phyloP scores from a whole-genome alignment of 2,113 vertebrate genomes.

The Chaetorhynchus papuensis region DNA sequence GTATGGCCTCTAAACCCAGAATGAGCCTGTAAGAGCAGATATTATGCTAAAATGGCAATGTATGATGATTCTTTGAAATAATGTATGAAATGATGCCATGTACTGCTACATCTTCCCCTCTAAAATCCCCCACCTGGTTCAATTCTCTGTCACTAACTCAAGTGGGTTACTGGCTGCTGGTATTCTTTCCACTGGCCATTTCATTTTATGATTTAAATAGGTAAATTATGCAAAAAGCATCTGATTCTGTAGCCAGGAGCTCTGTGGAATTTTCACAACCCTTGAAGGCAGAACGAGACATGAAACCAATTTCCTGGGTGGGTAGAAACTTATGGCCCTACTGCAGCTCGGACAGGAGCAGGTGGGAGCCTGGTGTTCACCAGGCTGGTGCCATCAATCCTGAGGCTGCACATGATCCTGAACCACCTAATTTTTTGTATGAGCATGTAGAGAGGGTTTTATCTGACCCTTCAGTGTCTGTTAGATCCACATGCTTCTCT shows the following conservation, averaged over 20 bases:
- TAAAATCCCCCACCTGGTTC: neutral
- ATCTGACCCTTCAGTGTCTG: neutral
- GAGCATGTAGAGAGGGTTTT: neutral
- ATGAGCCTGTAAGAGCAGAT: neutral
- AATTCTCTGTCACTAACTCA: neutral
- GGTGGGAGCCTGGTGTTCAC: neutral
- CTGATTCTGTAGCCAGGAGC: neutral
- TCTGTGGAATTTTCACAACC: neutral
- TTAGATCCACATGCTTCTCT: neutral
- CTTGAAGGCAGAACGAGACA: neutral
- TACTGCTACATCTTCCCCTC: neutral
- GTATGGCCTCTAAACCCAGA: neutral
- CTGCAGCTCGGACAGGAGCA: neutral
- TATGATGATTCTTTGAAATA: neutral
- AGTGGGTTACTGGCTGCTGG: neutral
- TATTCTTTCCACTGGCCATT: neutral
- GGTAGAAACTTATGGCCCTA: neutral
- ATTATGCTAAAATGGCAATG: neutral
- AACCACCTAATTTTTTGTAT: neutral
- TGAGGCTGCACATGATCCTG: neutral
- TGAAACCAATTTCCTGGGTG: neutral
- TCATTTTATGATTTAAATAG: neutral
- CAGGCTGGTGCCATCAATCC: fast-evolving
- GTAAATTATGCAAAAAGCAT: neutral
- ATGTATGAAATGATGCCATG: fast-evolving